Percentiles rank a stretch among this genome's conserved stretches.
phyloP scores from a whole-genome alignment of 2,888 invertebrate genomes.

The Acholoe squamosa region DNA sequence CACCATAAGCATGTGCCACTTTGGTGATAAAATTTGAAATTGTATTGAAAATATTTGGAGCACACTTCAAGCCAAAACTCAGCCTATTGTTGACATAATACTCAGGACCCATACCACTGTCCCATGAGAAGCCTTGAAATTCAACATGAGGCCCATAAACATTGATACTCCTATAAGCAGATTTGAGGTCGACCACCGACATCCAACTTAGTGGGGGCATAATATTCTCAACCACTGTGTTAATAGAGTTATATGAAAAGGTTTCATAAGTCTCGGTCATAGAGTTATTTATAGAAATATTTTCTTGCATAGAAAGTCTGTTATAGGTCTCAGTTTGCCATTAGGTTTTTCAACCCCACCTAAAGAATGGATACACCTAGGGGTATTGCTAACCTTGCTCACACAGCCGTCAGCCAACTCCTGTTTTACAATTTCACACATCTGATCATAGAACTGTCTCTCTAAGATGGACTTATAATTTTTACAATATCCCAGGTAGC shows the following conservation, averaged over 20 bases:
- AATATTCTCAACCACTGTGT: background rate
- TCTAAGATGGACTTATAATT: background rate
- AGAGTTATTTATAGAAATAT: background rate
- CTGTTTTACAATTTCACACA: too few species aligned
- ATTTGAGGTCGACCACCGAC: background rate
- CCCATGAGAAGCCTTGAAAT: background rate
- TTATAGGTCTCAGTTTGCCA: background rate
- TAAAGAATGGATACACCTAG: background rate
- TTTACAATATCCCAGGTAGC: too few species aligned
- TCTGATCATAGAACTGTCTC: background rate
- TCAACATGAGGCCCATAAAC: background rate
- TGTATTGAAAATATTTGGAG: background rate
- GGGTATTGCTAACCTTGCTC: background rate
- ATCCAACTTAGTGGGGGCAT: background rate
- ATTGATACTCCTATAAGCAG: background rate
- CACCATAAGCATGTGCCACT: background rate
- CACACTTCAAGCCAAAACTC: background rate
- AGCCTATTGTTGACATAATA: background rate
- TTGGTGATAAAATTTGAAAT: background rate
- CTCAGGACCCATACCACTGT: background rate
- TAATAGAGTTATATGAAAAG: background rate
- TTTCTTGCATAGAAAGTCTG: background rate
- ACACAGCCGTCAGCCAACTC: too few species aligned
- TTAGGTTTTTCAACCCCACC: too few species aligned
- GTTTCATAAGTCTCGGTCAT: background rate